A percentile compares a stretch with the other conserved stretches of the same genome.
phyloP scores from a whole-genome alignment of 2,888 invertebrate genomes.

The Esperia sulphurella region DNA sequence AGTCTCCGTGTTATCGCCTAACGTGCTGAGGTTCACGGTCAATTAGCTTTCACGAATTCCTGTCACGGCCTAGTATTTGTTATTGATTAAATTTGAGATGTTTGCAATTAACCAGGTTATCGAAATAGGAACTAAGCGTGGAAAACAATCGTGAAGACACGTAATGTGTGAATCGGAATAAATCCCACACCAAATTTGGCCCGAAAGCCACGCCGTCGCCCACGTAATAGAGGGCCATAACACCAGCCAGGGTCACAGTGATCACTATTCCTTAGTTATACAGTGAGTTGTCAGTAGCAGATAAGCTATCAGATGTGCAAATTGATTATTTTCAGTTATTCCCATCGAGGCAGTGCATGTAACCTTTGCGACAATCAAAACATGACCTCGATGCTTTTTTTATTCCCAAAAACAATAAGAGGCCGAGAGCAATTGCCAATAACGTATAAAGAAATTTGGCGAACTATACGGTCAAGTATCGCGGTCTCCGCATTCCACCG shows the following conservation, averaged over 20 bases:
- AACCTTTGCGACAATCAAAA: too few species aligned
- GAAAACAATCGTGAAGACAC: neutral
- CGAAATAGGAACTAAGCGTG: conserved; percentile 5
- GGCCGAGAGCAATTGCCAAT: too few species aligned
- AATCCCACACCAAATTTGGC: conserved; percentile 31
- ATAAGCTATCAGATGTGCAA: too few species aligned
- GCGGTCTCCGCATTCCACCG: conserved; percentile 61
- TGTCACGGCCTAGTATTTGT: neutral
- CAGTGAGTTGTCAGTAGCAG: neutral
- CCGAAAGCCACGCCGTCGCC: conserved; percentile 19
- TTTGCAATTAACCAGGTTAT: neutral
- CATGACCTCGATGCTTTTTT: too few species aligned
- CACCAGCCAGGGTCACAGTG: conserved; percentile 2
- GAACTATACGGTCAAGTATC: conserved; percentile 37
- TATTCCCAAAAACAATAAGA: too few species aligned
- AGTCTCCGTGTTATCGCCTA: conserved; percentile 26
- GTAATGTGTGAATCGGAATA: conserved; percentile 25
- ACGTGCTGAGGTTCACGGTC: conserved; percentile 31
- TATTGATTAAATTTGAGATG: neutral
- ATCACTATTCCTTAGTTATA: conserved; percentile 1
- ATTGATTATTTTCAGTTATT: too few species aligned
- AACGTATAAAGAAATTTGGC: neutral
- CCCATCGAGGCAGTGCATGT: too few species aligned
- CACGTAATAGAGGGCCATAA: conserved; percentile 8
- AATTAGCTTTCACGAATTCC: conserved; percentile 14